Evolutionary conservation across 1,140 invertebrate genomes (phyloP), one percentile per base, ranked within the genome.

Genomic region (Drosophila serrata): DNA sequence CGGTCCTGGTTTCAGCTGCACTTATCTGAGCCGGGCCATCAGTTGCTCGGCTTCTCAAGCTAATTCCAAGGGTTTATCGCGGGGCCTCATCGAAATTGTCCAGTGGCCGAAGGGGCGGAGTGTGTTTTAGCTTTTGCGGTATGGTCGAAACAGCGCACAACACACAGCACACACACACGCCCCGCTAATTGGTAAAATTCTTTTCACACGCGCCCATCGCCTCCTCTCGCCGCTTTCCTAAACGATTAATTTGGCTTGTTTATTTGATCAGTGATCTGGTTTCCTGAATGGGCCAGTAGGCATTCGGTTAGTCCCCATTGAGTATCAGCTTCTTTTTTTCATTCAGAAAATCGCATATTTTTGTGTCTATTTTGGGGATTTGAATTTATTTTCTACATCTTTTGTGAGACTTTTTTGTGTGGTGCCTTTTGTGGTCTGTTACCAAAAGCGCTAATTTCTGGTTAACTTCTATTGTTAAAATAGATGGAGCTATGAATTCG

Each of bases 11-110:
- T 75, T 77, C 76, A 84, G 80, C 76, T 84, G 80, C 80, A 79
- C 76, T 88, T 87, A 87, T 87, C 84, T 88, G 64, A 58, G 51
- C 72, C 76, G 17, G 80, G 58, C 60, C 80, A 88, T 88, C 84
- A 88, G 85, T 72, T 84, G 84, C 58, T 33, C 40, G 57, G 58
- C 43, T 81, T 84, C 77, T 65, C 85, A 88, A 46, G 51, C 72
- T 57, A 48, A 62, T 63, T 65, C 33, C 60, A 42, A 49, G 46
- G 43, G 60, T 75, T 73, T 86, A 86, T 86, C 82, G 73, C 58
- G 46, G 61, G 61, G 72, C 19, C 46, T 22, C 73, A 88, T 88
- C 84, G 55, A 84, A 90, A 88, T 88, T 75, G 72, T 57, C 64
- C 84, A 77, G 17, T 45, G 76, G 57, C 80, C 84, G 48, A 70